phyloP scores from a whole-genome alignment of 1,140 invertebrate species.

The Ostrea denselamellosa region DNA sequence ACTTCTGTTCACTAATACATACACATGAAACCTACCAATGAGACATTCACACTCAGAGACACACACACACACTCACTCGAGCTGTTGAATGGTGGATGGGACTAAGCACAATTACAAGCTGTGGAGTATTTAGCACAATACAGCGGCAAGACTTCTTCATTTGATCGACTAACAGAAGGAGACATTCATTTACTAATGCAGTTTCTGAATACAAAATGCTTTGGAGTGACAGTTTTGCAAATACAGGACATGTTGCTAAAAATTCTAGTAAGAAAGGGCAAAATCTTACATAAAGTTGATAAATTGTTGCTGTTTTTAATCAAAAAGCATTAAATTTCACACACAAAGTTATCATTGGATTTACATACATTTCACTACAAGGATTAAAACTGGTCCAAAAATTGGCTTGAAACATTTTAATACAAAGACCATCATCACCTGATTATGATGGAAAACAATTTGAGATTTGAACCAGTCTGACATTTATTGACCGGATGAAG shows the following conservation, averaged over 20 bases:
- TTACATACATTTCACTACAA: no score
- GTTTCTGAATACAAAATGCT: neutral
- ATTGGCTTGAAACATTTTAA: no score
- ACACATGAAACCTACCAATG: conserved; percentile 27
- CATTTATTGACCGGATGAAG: neutral
- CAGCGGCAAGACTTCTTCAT: conserved; percentile 9
- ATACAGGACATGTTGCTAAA: no score
- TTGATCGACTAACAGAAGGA: neutral
- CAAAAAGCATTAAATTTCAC: no score
- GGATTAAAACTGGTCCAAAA: no score
- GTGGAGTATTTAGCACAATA: conserved; percentile 9
- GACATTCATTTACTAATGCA: neutral
- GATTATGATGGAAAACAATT: neutral
- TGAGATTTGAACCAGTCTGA: neutral
- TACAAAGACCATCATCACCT: no score
- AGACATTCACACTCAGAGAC: neutral
- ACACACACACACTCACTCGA: neutral
- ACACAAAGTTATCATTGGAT: no score
- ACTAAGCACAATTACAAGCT: conserved; percentile 7
- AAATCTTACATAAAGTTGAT: neutral
- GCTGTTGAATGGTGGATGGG: conserved; percentile 4
- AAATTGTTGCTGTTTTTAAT: no score
- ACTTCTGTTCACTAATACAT: conserved; percentile 37
- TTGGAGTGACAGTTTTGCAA: neutral
- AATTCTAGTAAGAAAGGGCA: neutral